Percentiles rank a stretch among this genome's conserved stretches.
phyloP scores from a whole-genome alignment of 2,113 vertebrate genomes.

The Vidua chalybeata region DNA sequence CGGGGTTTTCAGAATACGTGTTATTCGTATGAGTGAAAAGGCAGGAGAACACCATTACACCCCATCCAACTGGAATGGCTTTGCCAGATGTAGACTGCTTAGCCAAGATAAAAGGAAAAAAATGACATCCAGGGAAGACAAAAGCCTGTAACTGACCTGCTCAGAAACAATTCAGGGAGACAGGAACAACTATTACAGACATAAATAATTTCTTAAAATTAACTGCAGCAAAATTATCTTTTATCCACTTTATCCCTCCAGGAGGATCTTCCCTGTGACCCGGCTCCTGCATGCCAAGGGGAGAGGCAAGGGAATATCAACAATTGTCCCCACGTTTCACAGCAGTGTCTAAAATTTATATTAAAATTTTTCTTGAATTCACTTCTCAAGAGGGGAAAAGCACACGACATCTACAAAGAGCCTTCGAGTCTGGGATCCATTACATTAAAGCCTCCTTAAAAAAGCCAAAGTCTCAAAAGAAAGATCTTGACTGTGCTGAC shows the following conservation, averaged over 20 bases:
- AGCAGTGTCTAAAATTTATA: not conserved
- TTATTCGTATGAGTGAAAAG: not conserved
- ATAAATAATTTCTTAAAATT: not conserved
- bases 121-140: not conserved
- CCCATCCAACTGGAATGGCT: not conserved
- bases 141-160: not conserved
- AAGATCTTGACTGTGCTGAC: not conserved
- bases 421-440: not conserved
- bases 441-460: not conserved
- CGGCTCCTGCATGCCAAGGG: not conserved
- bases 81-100: not conserved
- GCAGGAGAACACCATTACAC: not conserved
- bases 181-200: not conserved
- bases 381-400: not conserved
- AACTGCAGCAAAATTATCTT: not conserved
- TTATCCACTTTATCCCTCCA: not conserved
- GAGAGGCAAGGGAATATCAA: not conserved
- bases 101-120: not conserved
- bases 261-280: not conserved
- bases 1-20: not conserved
- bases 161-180: not conserved
- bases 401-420: not conserved
- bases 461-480: not conserved
- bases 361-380: not conserved
- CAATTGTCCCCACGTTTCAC: not conserved